phyloP scores from a whole-genome alignment of 23 tunicate species.

The Corella eumyota region DNA sequence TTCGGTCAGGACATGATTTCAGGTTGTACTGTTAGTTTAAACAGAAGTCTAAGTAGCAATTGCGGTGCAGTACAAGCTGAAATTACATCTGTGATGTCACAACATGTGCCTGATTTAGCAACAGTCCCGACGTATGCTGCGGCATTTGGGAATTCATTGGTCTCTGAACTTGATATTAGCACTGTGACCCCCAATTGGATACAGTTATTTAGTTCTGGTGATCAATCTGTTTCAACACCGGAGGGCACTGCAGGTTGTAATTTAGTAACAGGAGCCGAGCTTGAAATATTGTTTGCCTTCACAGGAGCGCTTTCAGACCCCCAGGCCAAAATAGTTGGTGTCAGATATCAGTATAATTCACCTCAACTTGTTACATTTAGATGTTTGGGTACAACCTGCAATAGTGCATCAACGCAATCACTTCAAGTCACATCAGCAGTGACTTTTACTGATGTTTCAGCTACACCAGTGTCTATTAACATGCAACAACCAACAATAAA shows the following conservation, averaged over 20 bases:
- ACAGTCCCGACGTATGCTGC: slow-evolving; percentile 8
- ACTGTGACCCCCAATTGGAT: slow-evolving; percentile 16
- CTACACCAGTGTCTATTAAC: slow-evolving; percentile 32
- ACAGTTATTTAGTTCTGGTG: not conserved
- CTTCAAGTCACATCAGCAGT: slow-evolving; percentile 56
- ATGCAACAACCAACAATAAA: slow-evolving; percentile 24
- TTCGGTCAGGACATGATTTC: slow-evolving; percentile 9
- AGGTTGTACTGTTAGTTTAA: slow-evolving; percentile 1
- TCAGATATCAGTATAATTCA: slow-evolving; percentile 10
- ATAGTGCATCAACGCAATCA: slow-evolving; percentile 12
- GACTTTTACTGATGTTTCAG: slow-evolving; percentile 56
- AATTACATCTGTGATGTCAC: too few species aligned
- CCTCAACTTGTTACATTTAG: slow-evolving; percentile 18
- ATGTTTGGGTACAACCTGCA: slow-evolving; percentile 20
- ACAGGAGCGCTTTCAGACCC: slow-evolving; percentile 45
- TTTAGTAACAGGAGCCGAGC: slow-evolving; percentile 14
- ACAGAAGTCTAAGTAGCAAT: too few species aligned
- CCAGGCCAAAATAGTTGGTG: slow-evolving; percentile 49
- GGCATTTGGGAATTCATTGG: slow-evolving; percentile 39
- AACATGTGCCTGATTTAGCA: not conserved
- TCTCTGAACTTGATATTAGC: not conserved
- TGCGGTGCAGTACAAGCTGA: too few species aligned
- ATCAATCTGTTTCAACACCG: not conserved
- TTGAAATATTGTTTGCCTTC: slow-evolving; percentile 48
- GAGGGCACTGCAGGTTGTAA: slow-evolving; percentile 21